Base-by-base conservation (phyloP, 2,113 vertebrate genomes). In the Labeo rohita region DNA sequence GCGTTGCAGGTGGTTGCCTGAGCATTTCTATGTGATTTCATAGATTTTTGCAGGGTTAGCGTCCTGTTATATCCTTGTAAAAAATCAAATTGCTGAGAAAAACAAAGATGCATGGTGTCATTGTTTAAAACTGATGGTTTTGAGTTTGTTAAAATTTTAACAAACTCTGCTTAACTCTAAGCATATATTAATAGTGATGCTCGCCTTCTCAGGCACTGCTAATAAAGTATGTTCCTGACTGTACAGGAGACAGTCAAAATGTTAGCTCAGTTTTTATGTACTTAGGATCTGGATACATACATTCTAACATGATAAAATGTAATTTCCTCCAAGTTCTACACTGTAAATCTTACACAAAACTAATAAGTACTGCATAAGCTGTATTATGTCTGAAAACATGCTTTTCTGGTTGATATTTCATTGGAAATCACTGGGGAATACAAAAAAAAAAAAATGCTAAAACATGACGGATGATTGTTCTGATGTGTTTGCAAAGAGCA, bases 381-480 rank as follows among this genome's bases (percentile, higher is more conserved):
- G 43, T 11, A 34, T 54, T 5, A 43, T 11, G 13, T 15, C 9
- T 54, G 61, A 45, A 80, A 72, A 34, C 61, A 11, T 56, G n/a
- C 13, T 36, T 77, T 45, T 63, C 13, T 72, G n/a, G 50, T 21
- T 59, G 54, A 28, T 21, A 56, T 68, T 85, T 85, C 52, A 61
- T 73, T 74, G 59, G 15, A 49, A 61, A 36, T 39, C 39, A 39
- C 52, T 28, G 12, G 21, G 3, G 16, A 85, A 66, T 39, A 80
- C 23, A 8, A 63, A 3, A 21, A 73, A 81, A 34, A 28, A 28
- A 28, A 28, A 28, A 28, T 56, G 8, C 36, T 47, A 23, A 54
- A 78, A n/a, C 56, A 84, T 13, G 45, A 21, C 70, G 4, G 10
- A 28, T 50, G 5, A 23, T 45, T 50, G 73, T 50, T 75, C 21